Conservation (phyloP, 2,113 vertebrate species). For the Microtus pennsylvanicus region DNA sequence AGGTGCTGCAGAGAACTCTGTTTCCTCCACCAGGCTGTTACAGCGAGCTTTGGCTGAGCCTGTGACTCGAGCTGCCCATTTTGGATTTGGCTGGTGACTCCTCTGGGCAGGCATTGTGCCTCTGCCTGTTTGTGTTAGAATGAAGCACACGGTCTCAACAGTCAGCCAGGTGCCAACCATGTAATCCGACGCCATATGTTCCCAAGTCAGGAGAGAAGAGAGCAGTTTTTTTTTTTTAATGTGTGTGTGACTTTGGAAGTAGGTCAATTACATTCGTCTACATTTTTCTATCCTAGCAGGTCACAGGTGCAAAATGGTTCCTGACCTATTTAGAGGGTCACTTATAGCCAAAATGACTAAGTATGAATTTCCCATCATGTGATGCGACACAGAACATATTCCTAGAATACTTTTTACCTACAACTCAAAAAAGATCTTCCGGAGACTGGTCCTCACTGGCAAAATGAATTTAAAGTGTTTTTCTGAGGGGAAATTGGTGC, state of each 20-base stretch:
- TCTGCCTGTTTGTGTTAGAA: slow-evolving; percentile 84
- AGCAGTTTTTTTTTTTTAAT: slow-evolving; percentile 16
- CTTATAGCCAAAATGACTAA: slow-evolving; percentile 86
- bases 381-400: slow-evolving; percentile 71
- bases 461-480: slow-evolving; percentile 52
- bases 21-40: slow-evolving; percentile 60
- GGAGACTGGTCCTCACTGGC: slow-evolving; percentile 5
- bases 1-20: slow-evolving; percentile 17
- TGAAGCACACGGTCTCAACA: slow-evolving; percentile 82
- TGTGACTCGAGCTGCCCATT: slow-evolving; percentile 74
- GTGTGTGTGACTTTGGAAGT: slow-evolving; percentile 74
- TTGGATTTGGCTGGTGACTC: slow-evolving; percentile 80
- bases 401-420: slow-evolving; percentile 72
- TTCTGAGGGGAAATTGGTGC: slow-evolving; percentile 5
- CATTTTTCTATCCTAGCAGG: slow-evolving; percentile 83
- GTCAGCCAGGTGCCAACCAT: slow-evolving; percentile 81
- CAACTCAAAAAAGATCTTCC: slow-evolving; percentile 41
- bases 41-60: slow-evolving; percentile 70
- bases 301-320: slow-evolving; percentile 85
- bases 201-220: slow-evolving; percentile 72
- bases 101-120: slow-evolving; percentile 77
- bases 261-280: slow-evolving; percentile 87
- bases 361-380: slow-evolving; percentile 80
- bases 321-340: slow-evolving; percentile 87
- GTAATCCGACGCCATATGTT: slow-evolving; percentile 76